Evolutionary conservation across 1,140 invertebrate species (phyloP), one percentile per base, ranked within the genome.

Genomic region (Pteromalus puparum): DNA sequence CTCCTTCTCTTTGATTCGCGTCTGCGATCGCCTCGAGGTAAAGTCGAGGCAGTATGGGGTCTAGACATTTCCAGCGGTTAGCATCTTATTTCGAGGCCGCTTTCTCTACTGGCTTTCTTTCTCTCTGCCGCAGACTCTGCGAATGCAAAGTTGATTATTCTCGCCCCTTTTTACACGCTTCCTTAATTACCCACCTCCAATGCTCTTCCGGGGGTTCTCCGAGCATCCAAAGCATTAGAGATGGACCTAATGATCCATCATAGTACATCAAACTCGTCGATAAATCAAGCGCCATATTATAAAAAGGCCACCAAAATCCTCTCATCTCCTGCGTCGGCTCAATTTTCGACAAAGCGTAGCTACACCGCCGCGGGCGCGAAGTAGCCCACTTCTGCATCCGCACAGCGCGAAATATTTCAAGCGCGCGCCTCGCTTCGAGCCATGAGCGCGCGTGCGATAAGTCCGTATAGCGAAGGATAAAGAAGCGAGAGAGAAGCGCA

Each of bases 1-100:
- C 67, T 42, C 53, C 78, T 74, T 3, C n/a, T 74, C 76, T 81
- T 84, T 81, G 77, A 81, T 84, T 74, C 53, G 77, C 12, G 21
- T 15, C 67, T 18, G 21, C 30, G 28, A 73, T 84, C 38, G 53
- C 83, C 78, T 30, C 78, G n/a, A 74, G 77, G 83, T 42, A 53
- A 26, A 53, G 26, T 77, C 38, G 10, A 18, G 61, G 5, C 24
- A 42, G 1, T 30, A 38, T 21, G 24, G 30, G 70, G n/a, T 72
- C 70, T 24, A 46, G n/a, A 26, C 42, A 82, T 67, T 75, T 82
- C 48, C 7, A 67, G 67, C 65, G 68, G 38, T 81, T 81, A 81
- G 68, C 67, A 73, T 81, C 67, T 81, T 73, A 73, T 76, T 83
- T 78, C 82, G 30, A 5, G 21, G 1, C 7, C 7, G 2, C 7